Percentiles rank a stretch among this genome's conserved stretches.
phyloP scores from a whole-genome alignment of 1,140 invertebrate species.

The Metaphire vulgaris region DNA sequence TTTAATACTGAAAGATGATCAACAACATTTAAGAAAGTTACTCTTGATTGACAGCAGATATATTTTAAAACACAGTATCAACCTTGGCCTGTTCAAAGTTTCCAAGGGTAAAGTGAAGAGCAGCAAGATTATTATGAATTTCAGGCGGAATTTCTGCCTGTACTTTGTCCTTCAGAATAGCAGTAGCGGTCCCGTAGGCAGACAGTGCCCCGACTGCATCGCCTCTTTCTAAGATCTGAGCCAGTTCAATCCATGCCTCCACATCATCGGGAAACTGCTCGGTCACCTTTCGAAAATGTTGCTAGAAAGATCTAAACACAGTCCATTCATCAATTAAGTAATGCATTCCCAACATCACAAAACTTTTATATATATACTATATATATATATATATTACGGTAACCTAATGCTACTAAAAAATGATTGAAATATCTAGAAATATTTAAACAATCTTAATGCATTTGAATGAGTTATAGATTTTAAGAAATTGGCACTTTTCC shows the following conservation, averaged over 20 bases:
- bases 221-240: slow-evolving; percentile 92
- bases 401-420: too few relatives aligned
- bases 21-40: too few relatives aligned
- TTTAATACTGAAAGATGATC: too few relatives aligned
- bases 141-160: slow-evolving; percentile 92
- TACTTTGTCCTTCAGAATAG: slow-evolving; percentile 85
- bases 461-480: too few relatives aligned
- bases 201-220: slow-evolving; percentile 60
- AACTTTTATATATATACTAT: slow-evolving; percentile 55
- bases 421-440: too few relatives aligned
- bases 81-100: slow-evolving; percentile 53
- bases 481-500: too few relatives aligned
- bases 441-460: too few relatives aligned
- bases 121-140: slow-evolving; percentile 95
- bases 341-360: too few relatives aligned
- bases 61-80: too few relatives aligned
- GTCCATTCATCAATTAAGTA: slow-evolving; percentile 12
- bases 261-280: slow-evolving; percentile 97
- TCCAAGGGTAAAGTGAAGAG: slow-evolving; percentile 70
- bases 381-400: too few relatives aligned
- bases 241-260: slow-evolving; percentile 97
- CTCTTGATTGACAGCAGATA: too few relatives aligned
- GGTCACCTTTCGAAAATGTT: slow-evolving; percentile 65
- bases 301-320: slow-evolving; percentile 34
- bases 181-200: slow-evolving; percentile 88